A percentile compares a stretch with the other conserved stretches of the same genome.
These are phyloP conservation scores for Amphiprion percula DNA, from an alignment of 2,113 vertebrate genomes.

Conservation along the genomic window DNA sequence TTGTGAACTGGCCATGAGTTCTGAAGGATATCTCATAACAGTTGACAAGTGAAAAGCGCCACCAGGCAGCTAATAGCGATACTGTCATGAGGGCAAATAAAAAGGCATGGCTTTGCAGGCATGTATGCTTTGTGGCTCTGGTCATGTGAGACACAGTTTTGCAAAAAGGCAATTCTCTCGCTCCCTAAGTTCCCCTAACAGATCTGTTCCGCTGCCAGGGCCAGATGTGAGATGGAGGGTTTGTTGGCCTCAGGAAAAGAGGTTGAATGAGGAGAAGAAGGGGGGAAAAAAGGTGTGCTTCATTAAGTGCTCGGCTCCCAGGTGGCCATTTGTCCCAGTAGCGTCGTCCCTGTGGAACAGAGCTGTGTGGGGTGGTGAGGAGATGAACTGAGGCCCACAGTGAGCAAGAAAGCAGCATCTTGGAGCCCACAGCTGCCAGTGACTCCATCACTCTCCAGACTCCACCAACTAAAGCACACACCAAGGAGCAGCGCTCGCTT, in stretches of 20 bases:
- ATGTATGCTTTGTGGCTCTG: slow-evolving; percentile 53
- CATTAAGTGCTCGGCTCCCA: slow-evolving; percentile 61
- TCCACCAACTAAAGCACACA: slow-evolving; percentile 71
- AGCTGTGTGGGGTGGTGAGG: slow-evolving; percentile 38
- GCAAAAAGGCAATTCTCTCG: slow-evolving; percentile 56
- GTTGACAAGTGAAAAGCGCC: slow-evolving; percentile 70
- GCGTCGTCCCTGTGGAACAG: slow-evolving; percentile 63
- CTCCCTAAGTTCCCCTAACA: slow-evolving; percentile 25
- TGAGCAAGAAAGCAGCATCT: slow-evolving; percentile 28
- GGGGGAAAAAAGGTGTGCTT: slow-evolving; percentile 49
- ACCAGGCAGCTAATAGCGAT: slow-evolving; percentile 71
- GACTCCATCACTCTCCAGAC: slow-evolving; percentile 83
- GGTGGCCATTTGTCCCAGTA: slow-evolving; percentile 71
- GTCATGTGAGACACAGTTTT: slow-evolving; percentile 58
- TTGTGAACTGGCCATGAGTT: slow-evolving; percentile 72
- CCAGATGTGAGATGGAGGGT: slow-evolving; percentile 67
- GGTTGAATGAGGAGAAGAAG: slow-evolving; percentile 34
- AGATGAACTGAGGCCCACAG: slow-evolving; percentile 45
- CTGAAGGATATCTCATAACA: slow-evolving; percentile 63
- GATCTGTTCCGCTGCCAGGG: slow-evolving; percentile 33
- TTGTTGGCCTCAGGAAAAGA: slow-evolving; percentile 29
- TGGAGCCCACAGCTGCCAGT: slow-evolving; percentile 67
- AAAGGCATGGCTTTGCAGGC: slow-evolving; percentile 71
- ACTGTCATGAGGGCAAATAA: slow-evolving; percentile 77
- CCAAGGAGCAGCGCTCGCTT: slow-evolving; percentile 73